A percentile compares a stretch with the other conserved stretches of the same genome.
Conservation (phyloP, 2,888 invertebrate genomes). For the Hemaris fuciformis region DNA sequence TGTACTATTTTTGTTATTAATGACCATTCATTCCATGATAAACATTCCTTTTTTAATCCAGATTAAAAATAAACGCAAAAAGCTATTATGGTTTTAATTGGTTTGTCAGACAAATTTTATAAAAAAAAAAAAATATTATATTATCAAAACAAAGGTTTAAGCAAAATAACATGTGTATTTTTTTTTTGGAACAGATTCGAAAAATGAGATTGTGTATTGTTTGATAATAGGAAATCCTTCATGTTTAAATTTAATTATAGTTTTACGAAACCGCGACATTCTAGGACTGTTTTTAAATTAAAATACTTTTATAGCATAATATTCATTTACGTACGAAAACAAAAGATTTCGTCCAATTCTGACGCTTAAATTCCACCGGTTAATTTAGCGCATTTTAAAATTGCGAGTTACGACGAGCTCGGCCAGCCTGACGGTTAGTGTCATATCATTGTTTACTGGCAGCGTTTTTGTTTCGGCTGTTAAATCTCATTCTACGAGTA, state of each 20-base stretch:
- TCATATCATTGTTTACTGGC: conserved; percentile 4
- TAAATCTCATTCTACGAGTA: not conserved
- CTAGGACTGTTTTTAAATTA: not conserved
- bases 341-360: not conserved
- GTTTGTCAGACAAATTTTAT: not conserved
- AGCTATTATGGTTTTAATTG: conserved; percentile 5
- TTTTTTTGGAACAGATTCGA: not conserved
- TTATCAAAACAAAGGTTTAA: too few species aligned
- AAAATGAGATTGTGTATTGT: not conserved
- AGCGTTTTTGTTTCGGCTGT: not conserved
- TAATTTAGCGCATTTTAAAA: conserved; percentile 1
- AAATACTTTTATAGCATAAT: not conserved
- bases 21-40: conserved; percentile 26
- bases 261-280: not conserved
- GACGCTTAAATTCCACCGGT: not conserved
- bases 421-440: not conserved
- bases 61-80: conserved; percentile 28
- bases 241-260: not conserved
- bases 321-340: not conserved
- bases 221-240: not conserved
- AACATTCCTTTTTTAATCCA: conserved; percentile 24
- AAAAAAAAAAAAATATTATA: too few species aligned
- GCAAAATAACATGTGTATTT: too few species aligned
- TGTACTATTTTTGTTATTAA: conserved; percentile 39
- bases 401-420: not conserved